Conservation (phyloP, 2,888 invertebrate genomes). For the Trypoxylon attenuatum region DNA sequence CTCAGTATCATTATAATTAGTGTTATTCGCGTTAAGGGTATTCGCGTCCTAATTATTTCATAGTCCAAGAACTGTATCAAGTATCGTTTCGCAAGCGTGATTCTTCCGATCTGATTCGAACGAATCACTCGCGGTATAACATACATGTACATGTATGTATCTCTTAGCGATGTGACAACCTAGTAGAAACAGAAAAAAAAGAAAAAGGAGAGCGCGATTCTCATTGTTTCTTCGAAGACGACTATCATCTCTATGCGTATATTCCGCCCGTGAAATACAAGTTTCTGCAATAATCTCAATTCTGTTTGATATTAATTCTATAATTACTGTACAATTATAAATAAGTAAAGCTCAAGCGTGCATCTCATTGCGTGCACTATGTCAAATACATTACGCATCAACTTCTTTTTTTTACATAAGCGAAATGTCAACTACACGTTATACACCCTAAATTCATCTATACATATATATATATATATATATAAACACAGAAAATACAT, state of each 20-base stretch:
- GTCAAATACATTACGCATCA: constrained; percentile 46
- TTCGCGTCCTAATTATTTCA: constrained; percentile 24
- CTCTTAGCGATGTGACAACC: no score
- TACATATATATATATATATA: constrained; percentile 44
- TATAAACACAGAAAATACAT: no score
- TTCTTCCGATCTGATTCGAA: no score
- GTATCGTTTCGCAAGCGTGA: not conserved
- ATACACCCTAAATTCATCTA: constrained; percentile 36
- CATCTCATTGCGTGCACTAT: constrained; percentile 45
- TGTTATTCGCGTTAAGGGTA: constrained; percentile 33
- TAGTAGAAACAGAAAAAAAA: not conserved
- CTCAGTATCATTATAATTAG: constrained; percentile 47
- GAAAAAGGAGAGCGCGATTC: not conserved
- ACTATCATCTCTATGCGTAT: constrained; percentile 26
- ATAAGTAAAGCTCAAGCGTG: constrained; percentile 58
- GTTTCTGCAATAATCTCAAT: constrained; percentile 47
- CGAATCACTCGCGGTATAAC: no score
- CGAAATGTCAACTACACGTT: constrained; percentile 46
- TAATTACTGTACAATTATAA: constrained; percentile 57
- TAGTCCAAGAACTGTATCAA: no score
- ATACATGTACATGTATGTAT: no score
- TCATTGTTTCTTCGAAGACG: not conserved
- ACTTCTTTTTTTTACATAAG: constrained; percentile 42
- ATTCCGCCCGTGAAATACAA: constrained; percentile 46
- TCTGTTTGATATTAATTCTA: constrained; percentile 65